These are phyloP conservation scores for Lepetodrilus schrolli DNA, from an alignment of 2,888 invertebrate species.

Conservation along the genomic window DNA sequence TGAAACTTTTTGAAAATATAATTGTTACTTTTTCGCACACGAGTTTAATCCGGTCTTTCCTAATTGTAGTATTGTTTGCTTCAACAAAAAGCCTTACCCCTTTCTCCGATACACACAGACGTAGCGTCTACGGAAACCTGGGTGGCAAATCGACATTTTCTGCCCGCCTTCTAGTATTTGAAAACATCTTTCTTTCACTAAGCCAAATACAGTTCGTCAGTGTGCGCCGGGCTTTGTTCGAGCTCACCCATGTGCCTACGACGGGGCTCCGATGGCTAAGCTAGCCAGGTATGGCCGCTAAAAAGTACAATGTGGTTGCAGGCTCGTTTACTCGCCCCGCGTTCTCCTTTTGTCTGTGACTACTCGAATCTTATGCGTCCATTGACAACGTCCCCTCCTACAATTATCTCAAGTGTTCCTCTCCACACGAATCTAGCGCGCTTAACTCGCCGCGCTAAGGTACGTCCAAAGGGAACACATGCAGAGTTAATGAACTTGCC, in stretches of 20 bases:
- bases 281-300: background rate
- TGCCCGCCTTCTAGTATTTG: constrained; percentile 10
- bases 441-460: constrained; percentile 6
- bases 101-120: background rate
- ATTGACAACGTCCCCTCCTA: constrained; percentile 28
- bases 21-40: background rate
- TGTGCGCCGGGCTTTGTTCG: constrained; percentile 24
- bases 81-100: background rate
- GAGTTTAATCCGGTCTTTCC: background rate
- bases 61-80: constrained; percentile 5
- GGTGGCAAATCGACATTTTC: constrained; percentile 7
- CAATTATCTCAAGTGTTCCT: constrained; percentile 43
- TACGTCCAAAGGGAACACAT: background rate
- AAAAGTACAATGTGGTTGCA: background rate
- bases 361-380: constrained; percentile 14
- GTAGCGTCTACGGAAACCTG: background rate
- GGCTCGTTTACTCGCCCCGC: constrained; percentile 13
- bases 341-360: background rate
- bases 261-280: background rate
- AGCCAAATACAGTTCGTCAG: constrained; percentile 31
- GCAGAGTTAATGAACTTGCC: constrained; percentile 27
- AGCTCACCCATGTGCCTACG: constrained; percentile 9
- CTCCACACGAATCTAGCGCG: constrained; percentile 4
- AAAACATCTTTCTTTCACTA: constrained; percentile 33
- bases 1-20: background rate